Evolutionary conservation across 2,888 invertebrate genomes (phyloP).

Genomic region (Aphodius granarius): DNA sequence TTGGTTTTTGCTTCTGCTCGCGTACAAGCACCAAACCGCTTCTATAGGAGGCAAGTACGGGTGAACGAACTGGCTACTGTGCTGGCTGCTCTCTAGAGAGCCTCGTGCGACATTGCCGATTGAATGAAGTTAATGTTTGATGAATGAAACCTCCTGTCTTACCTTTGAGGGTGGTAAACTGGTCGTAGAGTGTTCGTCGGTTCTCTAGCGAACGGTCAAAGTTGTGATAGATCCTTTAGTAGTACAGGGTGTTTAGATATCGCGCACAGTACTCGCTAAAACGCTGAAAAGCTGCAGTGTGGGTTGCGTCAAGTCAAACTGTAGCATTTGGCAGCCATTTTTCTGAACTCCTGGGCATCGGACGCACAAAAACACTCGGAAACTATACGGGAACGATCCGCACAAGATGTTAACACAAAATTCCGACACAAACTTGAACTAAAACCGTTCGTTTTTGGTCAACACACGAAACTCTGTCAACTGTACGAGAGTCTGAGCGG

Average conservation of each 20-base stretch:
- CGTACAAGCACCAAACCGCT: neutral
- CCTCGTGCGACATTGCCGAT: conserved; percentile 39
- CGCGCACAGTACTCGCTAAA: neutral
- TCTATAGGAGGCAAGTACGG: conserved; percentile 32
- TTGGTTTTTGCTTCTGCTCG: conserved; percentile 41
- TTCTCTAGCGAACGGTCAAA: neutral
- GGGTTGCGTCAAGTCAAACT: conserved; percentile 30
- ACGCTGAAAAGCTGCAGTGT: conserved; percentile 20
- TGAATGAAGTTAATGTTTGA: conserved; percentile 33
- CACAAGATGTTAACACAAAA: neutral
- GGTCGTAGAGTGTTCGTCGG: neutral
- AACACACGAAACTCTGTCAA: neutral
- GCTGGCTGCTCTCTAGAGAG: no score
- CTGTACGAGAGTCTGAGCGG: conserved; percentile 54
- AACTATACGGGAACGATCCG: neutral
- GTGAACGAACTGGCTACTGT: conserved; percentile 44
- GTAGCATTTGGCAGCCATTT: conserved; percentile 31
- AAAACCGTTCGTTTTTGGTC: neutral
- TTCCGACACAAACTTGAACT: neutral
- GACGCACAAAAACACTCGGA: conserved; percentile 20
- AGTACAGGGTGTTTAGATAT: neutral
- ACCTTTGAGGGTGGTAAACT: neutral
- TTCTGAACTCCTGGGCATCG: neutral
- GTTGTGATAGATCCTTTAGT: neutral
- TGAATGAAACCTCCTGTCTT: neutral